Percentiles rank a stretch among this genome's conserved stretches.
Conservation (phyloP, 2,888 invertebrate species). For the Agrotis clavis region DNA sequence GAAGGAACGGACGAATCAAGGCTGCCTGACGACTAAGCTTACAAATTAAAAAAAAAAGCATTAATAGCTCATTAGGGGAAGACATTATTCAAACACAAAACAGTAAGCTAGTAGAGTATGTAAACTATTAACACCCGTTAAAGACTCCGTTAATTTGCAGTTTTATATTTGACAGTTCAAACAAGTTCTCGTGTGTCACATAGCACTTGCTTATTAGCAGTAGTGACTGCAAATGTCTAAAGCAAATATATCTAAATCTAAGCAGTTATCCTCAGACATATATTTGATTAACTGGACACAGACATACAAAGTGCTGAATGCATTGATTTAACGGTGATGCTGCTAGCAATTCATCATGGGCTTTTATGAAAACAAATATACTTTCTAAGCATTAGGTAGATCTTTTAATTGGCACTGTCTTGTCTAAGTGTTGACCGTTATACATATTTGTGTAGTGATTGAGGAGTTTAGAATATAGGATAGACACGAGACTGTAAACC, state of each 20-base stretch:
- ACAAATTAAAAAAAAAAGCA: neutral
- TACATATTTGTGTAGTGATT: conserved; percentile 17
- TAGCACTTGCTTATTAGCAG: conserved; percentile 28
- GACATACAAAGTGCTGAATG: conserved; percentile 47
- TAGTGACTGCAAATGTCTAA: conserved; percentile 38
- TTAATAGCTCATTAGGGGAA: neutral
- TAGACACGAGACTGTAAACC: neutral
- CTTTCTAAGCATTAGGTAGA: conserved; percentile 48
- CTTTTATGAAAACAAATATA: conserved; percentile 52
- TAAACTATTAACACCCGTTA: conserved; percentile 4
- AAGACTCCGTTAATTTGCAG: conserved; percentile 23
- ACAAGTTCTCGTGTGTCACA: conserved; percentile 19
- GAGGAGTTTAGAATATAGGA: conserved; percentile 2
- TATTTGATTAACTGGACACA: conserved; percentile 61
- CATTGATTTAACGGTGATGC: conserved; percentile 43
- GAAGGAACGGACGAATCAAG: no score
- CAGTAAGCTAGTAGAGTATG: neutral
- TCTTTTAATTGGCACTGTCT: conserved; percentile 38
- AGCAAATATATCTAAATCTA: conserved; percentile 40
- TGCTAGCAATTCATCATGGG: conserved; percentile 40
- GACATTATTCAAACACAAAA: neutral
- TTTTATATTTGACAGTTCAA: conserved; percentile 28
- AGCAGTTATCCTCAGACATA: conserved; percentile 21
- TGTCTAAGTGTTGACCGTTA: neutral
- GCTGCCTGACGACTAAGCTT: neutral